These are phyloP conservation scores for Branchipolynoe longqiensis DNA, from an alignment of 2,888 invertebrate genomes.

Conservation along the genomic window DNA sequence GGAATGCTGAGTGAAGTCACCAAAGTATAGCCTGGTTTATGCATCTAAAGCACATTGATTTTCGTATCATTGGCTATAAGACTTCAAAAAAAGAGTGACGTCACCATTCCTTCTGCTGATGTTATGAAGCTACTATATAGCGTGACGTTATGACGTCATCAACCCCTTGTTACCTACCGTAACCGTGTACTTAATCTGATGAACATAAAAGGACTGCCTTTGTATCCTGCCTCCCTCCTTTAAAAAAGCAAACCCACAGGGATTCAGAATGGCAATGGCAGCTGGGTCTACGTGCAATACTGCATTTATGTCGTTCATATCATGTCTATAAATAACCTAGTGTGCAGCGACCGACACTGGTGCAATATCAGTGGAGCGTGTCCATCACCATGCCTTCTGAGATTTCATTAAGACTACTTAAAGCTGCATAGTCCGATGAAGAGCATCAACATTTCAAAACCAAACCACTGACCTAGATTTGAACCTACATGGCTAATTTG, in stretches of 20 bases:
- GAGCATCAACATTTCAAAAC: too few species aligned
- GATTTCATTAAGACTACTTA: too few species aligned
- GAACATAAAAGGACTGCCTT: too few species aligned
- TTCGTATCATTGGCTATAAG: too few species aligned
- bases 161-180: not conserved
- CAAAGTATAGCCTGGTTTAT: too few species aligned
- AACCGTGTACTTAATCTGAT: conserved; percentile 17
- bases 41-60: too few species aligned
- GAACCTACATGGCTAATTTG: too few species aligned
- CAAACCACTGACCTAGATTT: too few species aligned
- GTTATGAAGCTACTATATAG: not conserved
- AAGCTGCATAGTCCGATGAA: too few species aligned
- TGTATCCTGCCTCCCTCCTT: conserved; percentile 35
- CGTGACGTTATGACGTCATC: not conserved
- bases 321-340: not conserved
- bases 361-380: conserved; percentile 2
- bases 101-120: not conserved
- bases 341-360: not conserved
- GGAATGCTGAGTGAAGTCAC: too few species aligned
- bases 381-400: too few species aligned
- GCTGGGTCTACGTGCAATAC: not conserved
- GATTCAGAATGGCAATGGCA: not conserved
- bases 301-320: conserved; percentile 40
- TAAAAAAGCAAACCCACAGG: not conserved
- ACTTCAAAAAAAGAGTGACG: conserved; percentile 19